Percentiles rank a stretch among this genome's conserved stretches.
Conservation (phyloP, 2,797 vertebrate genomes). For the Sciurus carolinensis region DNA sequence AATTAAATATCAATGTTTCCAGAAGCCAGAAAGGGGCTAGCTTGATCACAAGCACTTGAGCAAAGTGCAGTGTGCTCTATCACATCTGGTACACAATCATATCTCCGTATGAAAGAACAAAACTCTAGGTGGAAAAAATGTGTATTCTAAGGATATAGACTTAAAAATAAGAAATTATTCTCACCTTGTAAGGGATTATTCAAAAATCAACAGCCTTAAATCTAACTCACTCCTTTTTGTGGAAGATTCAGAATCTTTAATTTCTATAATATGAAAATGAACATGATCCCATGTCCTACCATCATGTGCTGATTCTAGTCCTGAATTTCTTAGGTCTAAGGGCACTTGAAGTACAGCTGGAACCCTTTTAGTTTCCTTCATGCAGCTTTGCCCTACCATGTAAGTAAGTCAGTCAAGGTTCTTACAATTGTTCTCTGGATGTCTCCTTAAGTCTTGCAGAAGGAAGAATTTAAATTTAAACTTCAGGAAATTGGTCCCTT, state of each 20-base stretch:
- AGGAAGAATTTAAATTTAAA: not conserved
- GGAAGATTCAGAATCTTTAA: not conserved
- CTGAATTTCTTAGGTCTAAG: not conserved
- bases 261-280: not conserved
- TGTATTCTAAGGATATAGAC: not conserved
- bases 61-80: not conserved
- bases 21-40: not conserved
- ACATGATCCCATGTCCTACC: not conserved
- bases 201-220: not conserved
- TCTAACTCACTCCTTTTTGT: no score
- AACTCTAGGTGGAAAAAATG: not conserved
- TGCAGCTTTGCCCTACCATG: not conserved
- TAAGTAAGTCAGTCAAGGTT: not conserved
- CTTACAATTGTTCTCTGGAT: not conserved
- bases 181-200: not conserved
- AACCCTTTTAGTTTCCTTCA: not conserved
- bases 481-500: not conserved
- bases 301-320: fast-evolving
- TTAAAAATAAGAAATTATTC: not conserved
- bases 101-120: not conserved
- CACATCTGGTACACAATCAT: not conserved
- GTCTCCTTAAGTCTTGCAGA: not conserved
- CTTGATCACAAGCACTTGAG: not conserved
- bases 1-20: not conserved
- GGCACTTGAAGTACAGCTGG: not conserved